A percentile compares a stretch with the other conserved stretches of the same genome.
Evolutionary conservation across 2,888 invertebrate species (phyloP).

Genomic region (Syrphus vitripennis): DNA sequence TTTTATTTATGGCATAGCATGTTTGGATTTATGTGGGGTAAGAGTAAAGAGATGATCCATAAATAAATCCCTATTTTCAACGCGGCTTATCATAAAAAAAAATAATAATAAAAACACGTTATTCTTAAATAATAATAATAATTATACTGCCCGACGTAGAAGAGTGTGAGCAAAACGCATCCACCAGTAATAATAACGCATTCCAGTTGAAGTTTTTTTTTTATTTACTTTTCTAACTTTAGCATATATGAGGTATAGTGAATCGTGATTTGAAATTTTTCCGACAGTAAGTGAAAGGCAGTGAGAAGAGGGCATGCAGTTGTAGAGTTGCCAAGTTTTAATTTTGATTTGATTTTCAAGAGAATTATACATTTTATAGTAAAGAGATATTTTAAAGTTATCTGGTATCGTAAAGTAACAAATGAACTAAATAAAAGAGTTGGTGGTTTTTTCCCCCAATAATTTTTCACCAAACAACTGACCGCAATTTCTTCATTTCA

Average conservation of each 20-base stretch:
- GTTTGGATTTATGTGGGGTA: neutral
- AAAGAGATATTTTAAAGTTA: too few species aligned
- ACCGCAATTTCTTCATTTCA: too few species aligned
- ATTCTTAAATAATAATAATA: constrained; percentile 23
- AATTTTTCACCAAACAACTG: too few species aligned
- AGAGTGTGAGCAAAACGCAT: neutral
- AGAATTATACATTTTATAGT: too few species aligned
- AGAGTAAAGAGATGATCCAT: constrained; percentile 43
- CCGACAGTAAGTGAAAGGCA: neutral
- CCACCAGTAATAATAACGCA: constrained; percentile 24
- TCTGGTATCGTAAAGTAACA: too few species aligned
- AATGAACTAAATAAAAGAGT: too few species aligned
- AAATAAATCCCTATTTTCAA: constrained; percentile 52
- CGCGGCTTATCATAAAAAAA: constrained; percentile 25
- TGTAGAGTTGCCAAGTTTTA: neutral
- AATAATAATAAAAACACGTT: constrained; percentile 25
- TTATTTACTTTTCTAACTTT: neutral
- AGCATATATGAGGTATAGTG: neutral
- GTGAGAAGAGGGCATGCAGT: neutral
- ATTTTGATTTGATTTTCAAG: neutral
- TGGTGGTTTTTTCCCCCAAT: too few species aligned
- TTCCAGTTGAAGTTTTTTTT: neutral
- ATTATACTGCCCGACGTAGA: neutral
- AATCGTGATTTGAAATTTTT: constrained; percentile 21
- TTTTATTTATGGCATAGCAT: constrained; percentile 6